A percentile compares a stretch with the other conserved stretches of the same genome.
These are phyloP conservation scores for Phyllostomus discolor DNA, from an alignment of 2,113 vertebrate genomes.

Conservation along the genomic window DNA sequence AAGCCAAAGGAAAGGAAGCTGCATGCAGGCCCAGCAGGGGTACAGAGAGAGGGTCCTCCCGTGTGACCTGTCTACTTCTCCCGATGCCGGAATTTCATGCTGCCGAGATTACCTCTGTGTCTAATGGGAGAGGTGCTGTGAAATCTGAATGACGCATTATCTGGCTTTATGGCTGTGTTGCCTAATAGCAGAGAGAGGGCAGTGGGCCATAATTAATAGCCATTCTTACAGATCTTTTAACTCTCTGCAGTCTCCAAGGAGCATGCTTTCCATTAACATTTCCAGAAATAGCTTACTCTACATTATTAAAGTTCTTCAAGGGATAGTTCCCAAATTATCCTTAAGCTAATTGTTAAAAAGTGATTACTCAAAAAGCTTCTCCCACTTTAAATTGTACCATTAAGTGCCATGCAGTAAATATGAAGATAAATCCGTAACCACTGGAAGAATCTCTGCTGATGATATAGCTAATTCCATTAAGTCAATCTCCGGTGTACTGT, in stretches of 20 bases:
- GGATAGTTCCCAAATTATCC: slow-evolving; percentile 47
- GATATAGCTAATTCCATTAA: slow-evolving; percentile 43
- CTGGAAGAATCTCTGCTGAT: slow-evolving; percentile 46
- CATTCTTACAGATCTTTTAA: slow-evolving; percentile 55
- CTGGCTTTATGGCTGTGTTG: slow-evolving; percentile 27
- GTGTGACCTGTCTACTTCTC: background rate
- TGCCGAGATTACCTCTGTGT: background rate
- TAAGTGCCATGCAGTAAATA: slow-evolving; percentile 67
- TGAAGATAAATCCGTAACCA: slow-evolving; percentile 28
- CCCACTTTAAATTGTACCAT: slow-evolving; percentile 55
- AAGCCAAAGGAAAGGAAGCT: background rate
- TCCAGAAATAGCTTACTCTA: slow-evolving; percentile 54
- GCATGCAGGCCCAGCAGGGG: background rate
- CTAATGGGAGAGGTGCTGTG: background rate
- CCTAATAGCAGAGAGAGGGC: slow-evolving; percentile 49
- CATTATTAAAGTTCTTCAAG: background rate
- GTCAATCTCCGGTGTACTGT: slow-evolving; percentile 64
- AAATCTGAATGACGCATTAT: slow-evolving; percentile 7
- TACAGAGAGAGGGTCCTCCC: background rate
- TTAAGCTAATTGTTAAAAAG: slow-evolving; percentile 57
- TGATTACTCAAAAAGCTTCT: slow-evolving; percentile 52
- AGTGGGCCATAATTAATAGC: slow-evolving; percentile 63
- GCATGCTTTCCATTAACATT: slow-evolving; percentile 44
- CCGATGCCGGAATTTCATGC: no score
- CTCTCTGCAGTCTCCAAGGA: slow-evolving; percentile 53